Conservation (phyloP, 2,113 vertebrate species). For the Ceyx cyanopectus region DNA sequence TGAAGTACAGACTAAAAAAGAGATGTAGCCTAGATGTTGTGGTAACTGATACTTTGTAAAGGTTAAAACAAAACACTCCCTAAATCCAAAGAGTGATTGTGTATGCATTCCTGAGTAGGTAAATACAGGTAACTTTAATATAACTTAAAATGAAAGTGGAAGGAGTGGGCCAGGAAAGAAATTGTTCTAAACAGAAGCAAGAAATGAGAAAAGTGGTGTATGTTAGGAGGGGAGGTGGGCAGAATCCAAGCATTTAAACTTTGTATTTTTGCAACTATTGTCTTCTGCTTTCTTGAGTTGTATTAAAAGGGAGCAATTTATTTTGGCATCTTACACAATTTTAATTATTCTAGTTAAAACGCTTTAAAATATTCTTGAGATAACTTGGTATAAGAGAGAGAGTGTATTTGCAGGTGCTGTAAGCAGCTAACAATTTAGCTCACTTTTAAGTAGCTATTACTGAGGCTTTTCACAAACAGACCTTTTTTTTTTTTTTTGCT, state of each 20-base stretch:
- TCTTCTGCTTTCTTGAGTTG: neutral
- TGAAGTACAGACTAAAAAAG: neutral
- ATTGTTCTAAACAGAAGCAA: neutral
- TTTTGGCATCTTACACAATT: neutral
- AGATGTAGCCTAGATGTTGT: neutral
- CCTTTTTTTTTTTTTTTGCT: neutral
- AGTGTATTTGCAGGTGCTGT: neutral
- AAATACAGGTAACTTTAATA: conserved; percentile 37
- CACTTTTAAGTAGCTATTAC: neutral
- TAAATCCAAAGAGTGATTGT: conserved; percentile 23
- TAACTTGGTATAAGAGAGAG: neutral
- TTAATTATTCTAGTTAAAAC: neutral
- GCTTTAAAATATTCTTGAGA: neutral
- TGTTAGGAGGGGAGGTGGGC: too few relatives aligned
- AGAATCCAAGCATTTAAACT: neutral
- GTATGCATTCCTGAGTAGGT: conserved; percentile 28
- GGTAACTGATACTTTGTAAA: conserved; percentile 19
- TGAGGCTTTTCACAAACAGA: neutral
- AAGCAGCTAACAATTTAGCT: neutral
- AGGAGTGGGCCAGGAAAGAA: neutral
- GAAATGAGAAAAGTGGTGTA: neutral
- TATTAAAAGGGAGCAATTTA: neutral
- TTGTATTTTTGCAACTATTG: neutral
- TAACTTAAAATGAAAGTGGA: conserved; percentile 10
- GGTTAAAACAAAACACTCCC: conserved; percentile 67